phyloP scores from a whole-genome alignment of 2,113 vertebrate genomes.

The Mus musculus region DNA sequence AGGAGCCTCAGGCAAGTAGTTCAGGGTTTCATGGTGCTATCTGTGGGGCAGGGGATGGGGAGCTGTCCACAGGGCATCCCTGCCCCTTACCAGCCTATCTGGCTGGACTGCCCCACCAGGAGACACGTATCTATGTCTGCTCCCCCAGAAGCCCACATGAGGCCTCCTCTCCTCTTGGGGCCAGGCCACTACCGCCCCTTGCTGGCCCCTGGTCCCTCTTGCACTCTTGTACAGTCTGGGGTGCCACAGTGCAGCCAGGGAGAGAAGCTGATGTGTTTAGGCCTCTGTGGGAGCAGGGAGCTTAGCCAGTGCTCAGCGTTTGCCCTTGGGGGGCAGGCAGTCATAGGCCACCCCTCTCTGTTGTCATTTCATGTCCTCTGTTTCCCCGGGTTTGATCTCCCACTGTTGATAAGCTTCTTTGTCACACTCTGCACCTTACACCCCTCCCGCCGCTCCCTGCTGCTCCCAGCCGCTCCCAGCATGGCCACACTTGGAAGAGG shows the following conservation, averaged over 20 bases:
- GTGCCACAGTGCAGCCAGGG: background rate
- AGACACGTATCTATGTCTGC: constrained; percentile 3
- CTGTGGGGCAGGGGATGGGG: constrained; percentile 31
- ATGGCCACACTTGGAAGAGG: constrained; percentile 63
- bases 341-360: constrained; percentile 26
- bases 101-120: background rate
- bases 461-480: constrained; percentile 44
- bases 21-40: constrained; percentile 77
- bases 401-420: constrained; percentile 70
- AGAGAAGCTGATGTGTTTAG: background rate
- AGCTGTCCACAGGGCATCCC: background rate
- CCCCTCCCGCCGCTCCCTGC: constrained; percentile 21
- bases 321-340: constrained; percentile 40
- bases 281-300: background rate
- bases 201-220: background rate
- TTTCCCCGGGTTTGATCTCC: constrained; percentile 66
- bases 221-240: background rate
- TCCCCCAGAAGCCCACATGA: background rate
- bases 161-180: background rate
- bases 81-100: constrained; percentile 45
- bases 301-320: background rate
- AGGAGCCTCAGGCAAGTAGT: background rate
- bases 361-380: constrained; percentile 66
- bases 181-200: background rate
- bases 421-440: constrained; percentile 82